Percentiles rank a stretch among this genome's conserved stretches.
phyloP scores from a whole-genome alignment of 2,888 invertebrate genomes.

The Apodemia mormo region DNA sequence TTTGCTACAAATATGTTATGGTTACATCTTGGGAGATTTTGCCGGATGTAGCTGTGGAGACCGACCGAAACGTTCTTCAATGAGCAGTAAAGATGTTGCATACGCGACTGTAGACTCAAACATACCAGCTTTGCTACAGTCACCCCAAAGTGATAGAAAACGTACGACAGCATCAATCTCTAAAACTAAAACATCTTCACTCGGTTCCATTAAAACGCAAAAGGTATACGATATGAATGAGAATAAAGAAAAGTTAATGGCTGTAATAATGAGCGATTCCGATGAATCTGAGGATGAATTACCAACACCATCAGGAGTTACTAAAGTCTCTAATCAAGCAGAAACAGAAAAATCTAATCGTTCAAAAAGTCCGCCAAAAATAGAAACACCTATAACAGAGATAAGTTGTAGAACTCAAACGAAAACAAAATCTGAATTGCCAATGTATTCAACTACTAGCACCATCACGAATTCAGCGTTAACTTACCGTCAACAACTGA shows the following conservation, averaged over 20 bases:
- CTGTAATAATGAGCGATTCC: constrained; percentile 26
- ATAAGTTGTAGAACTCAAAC: constrained; percentile 48
- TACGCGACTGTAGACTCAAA: constrained; percentile 52
- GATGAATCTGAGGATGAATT: constrained; percentile 22
- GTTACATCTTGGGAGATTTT: constrained; percentile 51
- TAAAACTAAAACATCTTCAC: constrained; percentile 49
- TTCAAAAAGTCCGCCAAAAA: constrained; percentile 57
- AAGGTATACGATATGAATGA: constrained; percentile 68
- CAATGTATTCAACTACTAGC: constrained; percentile 51
- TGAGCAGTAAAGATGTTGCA: constrained; percentile 41
- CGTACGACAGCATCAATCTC: constrained; percentile 37
- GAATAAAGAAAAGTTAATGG: constrained; percentile 63
- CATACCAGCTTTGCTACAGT: constrained; percentile 51
- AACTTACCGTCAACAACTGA: constrained; percentile 45
- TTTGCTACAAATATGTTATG: constrained; percentile 58
- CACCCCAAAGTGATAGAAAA: constrained; percentile 43
- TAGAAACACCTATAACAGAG: constrained; percentile 63
- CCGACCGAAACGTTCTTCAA: constrained; percentile 20
- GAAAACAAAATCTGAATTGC: constrained; percentile 33
- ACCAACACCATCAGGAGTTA: constrained; percentile 25
- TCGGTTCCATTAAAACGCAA: constrained; percentile 52
- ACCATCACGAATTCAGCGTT: constrained; percentile 51
- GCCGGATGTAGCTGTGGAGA: constrained; percentile 49
- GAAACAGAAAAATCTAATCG: constrained; percentile 28
- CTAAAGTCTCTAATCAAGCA: constrained; percentile 33